These are phyloP conservation scores for Leucania comma DNA, from an alignment of 2,888 invertebrate genomes.

Conservation along the genomic window DNA sequence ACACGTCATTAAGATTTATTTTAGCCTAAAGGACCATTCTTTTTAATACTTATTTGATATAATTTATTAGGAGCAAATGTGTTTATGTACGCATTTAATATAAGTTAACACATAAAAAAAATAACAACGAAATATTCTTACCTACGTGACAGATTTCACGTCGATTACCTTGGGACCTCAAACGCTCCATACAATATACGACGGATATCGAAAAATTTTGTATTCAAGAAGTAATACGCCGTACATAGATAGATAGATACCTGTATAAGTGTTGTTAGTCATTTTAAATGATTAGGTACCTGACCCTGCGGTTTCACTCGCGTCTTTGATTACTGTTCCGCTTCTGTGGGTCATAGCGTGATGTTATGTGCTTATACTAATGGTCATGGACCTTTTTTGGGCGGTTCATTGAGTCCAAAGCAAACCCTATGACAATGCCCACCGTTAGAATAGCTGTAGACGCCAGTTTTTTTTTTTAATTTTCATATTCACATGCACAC, in stretches of 20 bases:
- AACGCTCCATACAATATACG: neutral
- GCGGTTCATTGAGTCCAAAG: too few species aligned
- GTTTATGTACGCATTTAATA: too few species aligned
- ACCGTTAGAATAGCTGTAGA: neutral
- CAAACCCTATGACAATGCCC: neutral
- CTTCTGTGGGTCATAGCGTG: too few species aligned
- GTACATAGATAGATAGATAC: neutral
- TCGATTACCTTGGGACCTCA: constrained; percentile 9
- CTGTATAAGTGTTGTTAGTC: too few species aligned
- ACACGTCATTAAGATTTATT: constrained; percentile 52
- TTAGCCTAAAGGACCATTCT: constrained; percentile 27
- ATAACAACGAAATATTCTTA: neutral
- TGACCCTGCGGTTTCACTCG: too few species aligned
- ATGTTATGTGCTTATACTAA: too few species aligned
- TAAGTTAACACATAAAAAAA: neutral
- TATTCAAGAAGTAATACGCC: neutral
- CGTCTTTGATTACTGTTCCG: too few species aligned
- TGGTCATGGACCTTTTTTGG: too few species aligned
- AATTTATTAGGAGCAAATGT: constrained; percentile 13
- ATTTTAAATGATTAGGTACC: too few species aligned
- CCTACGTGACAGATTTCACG: neutral
- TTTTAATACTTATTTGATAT: constrained; percentile 46
- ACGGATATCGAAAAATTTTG: constrained; percentile 9
- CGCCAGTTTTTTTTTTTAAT: neutral
- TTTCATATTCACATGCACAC: neutral